Base-by-base conservation (phyloP, 2,113 vertebrate genomes). In the Mohoua ochrocephala region DNA sequence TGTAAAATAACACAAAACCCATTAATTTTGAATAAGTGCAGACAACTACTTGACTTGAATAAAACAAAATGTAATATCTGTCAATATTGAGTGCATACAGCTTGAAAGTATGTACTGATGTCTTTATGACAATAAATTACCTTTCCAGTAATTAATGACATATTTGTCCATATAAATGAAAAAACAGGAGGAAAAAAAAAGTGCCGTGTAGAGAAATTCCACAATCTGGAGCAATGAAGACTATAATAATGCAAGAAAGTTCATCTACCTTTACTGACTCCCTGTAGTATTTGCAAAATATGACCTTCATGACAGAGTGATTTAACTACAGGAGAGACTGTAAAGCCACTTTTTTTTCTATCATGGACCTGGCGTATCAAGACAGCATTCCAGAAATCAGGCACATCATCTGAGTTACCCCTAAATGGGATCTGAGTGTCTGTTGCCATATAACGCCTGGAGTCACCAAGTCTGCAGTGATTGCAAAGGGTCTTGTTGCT, bases 121-220 rank as follows among this genome's bases (percentile, higher is more conserved):
- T 82, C 73, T 91, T 77, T 47, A 78, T 63, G 49, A 83, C 45
- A 95, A 90, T 39, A 84, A 80, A 78, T 90, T 60, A 70, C 7
- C 10, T 84, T 93, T 71, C 23, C 24, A 68, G 37, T 37, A 86
- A 68, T 50, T 64, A 81, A 59, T 42, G 67, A 42, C 23, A 77
- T 35, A 17, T 37, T 60, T 70, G 3, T 54, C 52, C 27, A 70
- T 42, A 37, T 39, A 68, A 63, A 73, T 23, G 17, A 78, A 93
- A 69, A 2, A 20, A 33, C 12, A 21, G 50, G 37, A 5, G 6
- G 5, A 12, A 13, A 33, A 39, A 28, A 50, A 50, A 10, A 8
- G 9, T 27, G 78, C 59, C 45, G 21, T 21, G 41, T 85, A 97
- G 91, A 96, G 95, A 96, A 96, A 97, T 95, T 93, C 84, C 88